These are phyloP conservation scores for Cheilosia urbana DNA, from an alignment of 2,888 invertebrate species.

Conservation along the genomic window DNA sequence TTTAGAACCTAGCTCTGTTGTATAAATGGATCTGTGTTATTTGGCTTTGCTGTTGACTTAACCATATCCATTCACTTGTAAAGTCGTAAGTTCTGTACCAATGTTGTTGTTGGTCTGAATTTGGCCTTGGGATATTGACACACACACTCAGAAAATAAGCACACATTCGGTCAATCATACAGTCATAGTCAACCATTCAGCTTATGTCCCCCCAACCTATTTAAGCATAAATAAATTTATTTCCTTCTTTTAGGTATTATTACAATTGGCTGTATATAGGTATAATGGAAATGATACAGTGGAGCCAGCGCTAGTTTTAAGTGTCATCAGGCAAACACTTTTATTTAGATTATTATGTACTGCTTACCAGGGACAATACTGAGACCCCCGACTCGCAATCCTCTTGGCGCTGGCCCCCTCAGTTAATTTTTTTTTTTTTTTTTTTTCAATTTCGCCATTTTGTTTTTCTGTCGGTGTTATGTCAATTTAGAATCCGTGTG, in stretches of 20 bases:
- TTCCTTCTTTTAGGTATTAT: conserved; percentile 26
- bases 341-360: background rate
- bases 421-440: too few relatives aligned
- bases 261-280: conserved; percentile 13
- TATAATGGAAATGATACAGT: conserved; percentile 15
- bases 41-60: conserved; percentile 34
- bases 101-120: conserved; percentile 25
- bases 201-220: conserved; percentile 31
- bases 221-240: conserved; percentile 48
- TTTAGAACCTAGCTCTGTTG: conserved; percentile 6
- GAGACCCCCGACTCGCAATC: too few relatives aligned
- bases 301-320: background rate
- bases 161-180: conserved; percentile 43
- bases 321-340: background rate
- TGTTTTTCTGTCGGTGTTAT: too few relatives aligned
- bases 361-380: too few relatives aligned
- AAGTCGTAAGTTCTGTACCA: conserved; percentile 40
- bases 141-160: conserved; percentile 25
- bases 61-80: conserved; percentile 44
- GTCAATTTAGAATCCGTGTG: too few relatives aligned
- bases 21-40: conserved; percentile 17
- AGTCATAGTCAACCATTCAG: background rate
- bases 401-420: too few relatives aligned
- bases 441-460: too few relatives aligned
- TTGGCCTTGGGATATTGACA: conserved; percentile 56